Evolutionary conservation across 2,888 invertebrate species (phyloP).

Genomic region (Drosophila longiperda): DNA sequence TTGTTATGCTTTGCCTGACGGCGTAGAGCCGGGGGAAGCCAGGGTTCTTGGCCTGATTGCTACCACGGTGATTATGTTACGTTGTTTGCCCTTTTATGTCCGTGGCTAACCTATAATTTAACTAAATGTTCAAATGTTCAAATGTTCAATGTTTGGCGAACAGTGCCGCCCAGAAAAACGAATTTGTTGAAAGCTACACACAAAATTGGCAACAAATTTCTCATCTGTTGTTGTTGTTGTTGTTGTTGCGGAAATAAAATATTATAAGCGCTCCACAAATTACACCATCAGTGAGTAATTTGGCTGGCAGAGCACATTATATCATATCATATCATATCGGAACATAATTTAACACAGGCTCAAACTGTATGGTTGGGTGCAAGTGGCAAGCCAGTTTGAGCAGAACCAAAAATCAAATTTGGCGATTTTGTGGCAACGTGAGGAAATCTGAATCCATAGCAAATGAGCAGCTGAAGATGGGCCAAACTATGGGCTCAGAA

Average conservation of each 20-base stretch:
- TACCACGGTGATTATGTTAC: constrained; percentile 79
- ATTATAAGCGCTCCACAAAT: constrained; percentile 66
- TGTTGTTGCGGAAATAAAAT: constrained; percentile 82
- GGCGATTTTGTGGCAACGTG: too few species aligned
- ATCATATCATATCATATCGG: constrained; percentile 22
- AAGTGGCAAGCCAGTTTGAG: constrained; percentile 22
- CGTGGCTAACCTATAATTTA: constrained; percentile 82
- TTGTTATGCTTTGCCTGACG: constrained; percentile 61
- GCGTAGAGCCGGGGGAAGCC: neutral
- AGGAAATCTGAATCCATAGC: too few species aligned
- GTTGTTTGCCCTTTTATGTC: constrained; percentile 82
- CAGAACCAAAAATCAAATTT: neutral
- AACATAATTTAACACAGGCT: constrained; percentile 16
- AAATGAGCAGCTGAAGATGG: too few species aligned
- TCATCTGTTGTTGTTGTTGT: constrained; percentile 56
- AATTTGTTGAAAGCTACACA: constrained; percentile 70
- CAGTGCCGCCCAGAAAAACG: constrained; percentile 31
- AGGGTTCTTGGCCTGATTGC: constrained; percentile 60
- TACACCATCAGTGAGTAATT: constrained; percentile 53
- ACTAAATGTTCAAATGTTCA: constrained; percentile 77
- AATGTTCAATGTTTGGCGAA: constrained; percentile 63
- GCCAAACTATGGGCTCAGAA: too few species aligned
- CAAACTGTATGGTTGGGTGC: neutral
- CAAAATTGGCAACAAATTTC: constrained; percentile 75
- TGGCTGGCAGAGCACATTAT: constrained; percentile 37